Conservation (phyloP, 53 echinoderm and acorn worm genomes). For the Henricia sp. region DNA sequence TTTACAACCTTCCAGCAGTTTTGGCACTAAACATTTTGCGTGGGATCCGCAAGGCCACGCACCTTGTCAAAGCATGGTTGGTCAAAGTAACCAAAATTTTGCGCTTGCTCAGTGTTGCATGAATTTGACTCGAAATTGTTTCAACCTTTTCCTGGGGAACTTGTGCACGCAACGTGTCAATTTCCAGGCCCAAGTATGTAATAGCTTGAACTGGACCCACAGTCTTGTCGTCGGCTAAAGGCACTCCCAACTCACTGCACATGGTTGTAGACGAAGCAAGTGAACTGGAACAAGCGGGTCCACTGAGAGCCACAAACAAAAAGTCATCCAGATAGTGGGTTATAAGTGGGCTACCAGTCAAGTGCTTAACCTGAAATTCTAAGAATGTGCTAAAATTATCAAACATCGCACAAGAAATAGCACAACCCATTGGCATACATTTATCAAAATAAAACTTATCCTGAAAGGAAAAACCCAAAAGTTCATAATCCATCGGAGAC, state of each 20-base stretch:
- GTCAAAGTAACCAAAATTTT: too few species aligned
- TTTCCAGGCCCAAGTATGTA: neutral
- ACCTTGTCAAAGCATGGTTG: constrained; percentile 5
- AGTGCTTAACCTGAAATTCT: constrained; percentile 33
- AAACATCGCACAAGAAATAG: constrained; percentile 54
- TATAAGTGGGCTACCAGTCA: neutral
- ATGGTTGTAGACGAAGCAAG: neutral
- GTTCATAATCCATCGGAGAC: constrained; percentile 62
- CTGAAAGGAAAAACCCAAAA: constrained; percentile 54
- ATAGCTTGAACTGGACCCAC: neutral
- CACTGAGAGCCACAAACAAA: constrained; percentile 26
- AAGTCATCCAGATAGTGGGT: constrained; percentile 73
- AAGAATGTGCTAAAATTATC: constrained; percentile 63
- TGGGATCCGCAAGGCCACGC: neutral
- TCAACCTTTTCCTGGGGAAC: constrained; percentile 7
- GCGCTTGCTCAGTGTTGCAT: neutral
- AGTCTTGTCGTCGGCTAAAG: neutral
- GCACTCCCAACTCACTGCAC: neutral
- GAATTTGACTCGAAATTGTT: neutral
- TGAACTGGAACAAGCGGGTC: neutral
- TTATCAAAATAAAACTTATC: constrained; percentile 61
- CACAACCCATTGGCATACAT: constrained; percentile 72
- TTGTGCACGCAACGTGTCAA: neutral
- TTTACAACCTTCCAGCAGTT: constrained; percentile 9
- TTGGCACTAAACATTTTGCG: neutral